Evolutionary conservation across 2,797 vertebrate genomes (phyloP).

Genomic region (Pempheris klunzingeri): DNA sequence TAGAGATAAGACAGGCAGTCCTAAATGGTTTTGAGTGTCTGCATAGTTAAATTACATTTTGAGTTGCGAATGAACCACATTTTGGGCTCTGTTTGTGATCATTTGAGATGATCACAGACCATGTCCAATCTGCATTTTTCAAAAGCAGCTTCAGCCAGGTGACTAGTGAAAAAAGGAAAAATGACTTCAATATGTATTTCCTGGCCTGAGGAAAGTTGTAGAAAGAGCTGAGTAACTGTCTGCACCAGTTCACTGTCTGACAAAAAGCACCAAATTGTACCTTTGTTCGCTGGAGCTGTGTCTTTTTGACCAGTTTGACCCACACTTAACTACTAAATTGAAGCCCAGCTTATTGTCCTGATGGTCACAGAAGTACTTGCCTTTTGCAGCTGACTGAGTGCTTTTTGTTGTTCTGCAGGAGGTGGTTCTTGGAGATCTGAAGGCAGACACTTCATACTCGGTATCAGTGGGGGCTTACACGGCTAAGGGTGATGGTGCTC

Average conservation of each 20-base stretch:
- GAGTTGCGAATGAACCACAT: background rate
- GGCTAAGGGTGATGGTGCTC: constrained; percentile 96
- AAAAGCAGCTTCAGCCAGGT: background rate
- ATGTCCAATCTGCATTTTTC: background rate
- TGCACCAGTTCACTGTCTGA: background rate
- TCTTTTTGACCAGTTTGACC: constrained; percentile 21
- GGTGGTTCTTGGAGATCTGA: constrained; percentile 92
- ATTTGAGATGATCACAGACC: constrained; percentile 11
- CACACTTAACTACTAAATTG: constrained; percentile 9
- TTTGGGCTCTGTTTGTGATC: constrained; percentile 1
- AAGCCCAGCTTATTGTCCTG: constrained; percentile 17
- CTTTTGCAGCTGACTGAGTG: constrained; percentile 52
- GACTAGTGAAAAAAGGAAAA: constrained; percentile 8
- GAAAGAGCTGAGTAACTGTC: constrained; percentile 16
- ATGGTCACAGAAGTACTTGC: constrained; percentile 12
- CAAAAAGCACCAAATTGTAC: constrained; percentile 2
- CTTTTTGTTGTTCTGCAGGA: constrained; percentile 84
- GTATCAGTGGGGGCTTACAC: constrained; percentile 97
- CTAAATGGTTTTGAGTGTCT: constrained; percentile 25
- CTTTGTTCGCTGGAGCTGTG: background rate
- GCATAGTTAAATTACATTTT: constrained; percentile 18
- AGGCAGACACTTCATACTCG: constrained; percentile 94
- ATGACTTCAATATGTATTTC: background rate
- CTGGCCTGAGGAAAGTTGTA: background rate
- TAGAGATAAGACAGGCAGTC: constrained; percentile 20